A percentile compares a stretch with the other conserved stretches of the same genome.
phyloP scores from a whole-genome alignment of 2,888 invertebrate species.

The Hypsopygia costalis region DNA sequence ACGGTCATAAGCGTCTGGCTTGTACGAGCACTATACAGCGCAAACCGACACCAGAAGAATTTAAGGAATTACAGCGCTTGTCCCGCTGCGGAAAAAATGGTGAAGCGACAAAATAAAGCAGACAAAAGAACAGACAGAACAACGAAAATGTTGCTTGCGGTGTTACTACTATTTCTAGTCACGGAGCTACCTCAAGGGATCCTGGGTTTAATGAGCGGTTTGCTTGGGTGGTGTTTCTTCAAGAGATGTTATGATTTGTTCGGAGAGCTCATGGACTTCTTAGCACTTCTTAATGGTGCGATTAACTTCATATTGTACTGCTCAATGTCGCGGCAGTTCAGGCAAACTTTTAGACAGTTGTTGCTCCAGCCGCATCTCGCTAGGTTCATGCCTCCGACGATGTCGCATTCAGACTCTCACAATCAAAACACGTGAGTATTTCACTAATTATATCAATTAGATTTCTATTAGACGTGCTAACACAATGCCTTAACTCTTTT shows the following conservation, averaged over 20 bases:
- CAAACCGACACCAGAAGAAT: conserved; percentile 87
- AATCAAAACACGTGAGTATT: conserved; percentile 83
- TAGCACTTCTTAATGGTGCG: conserved; percentile 94
- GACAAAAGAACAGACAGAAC: conserved; percentile 92
- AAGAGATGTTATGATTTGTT: conserved; percentile 88
- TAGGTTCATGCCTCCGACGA: conserved; percentile 79
- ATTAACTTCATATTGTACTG: conserved; percentile 97
- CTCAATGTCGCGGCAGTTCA: conserved; percentile 95
- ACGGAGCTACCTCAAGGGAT: conserved; percentile 94
- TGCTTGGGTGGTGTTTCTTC: conserved; percentile 87
- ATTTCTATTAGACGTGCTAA: conserved; percentile 13
- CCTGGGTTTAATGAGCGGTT: conserved; percentile 85
- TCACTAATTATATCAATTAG: conserved; percentile 15
- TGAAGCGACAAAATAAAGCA: conserved; percentile 77
- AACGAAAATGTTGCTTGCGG: conserved; percentile 93
- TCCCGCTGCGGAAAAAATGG: conserved; percentile 67
- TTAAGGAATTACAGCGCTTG: conserved; percentile 83
- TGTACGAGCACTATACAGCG: conserved; percentile 86
- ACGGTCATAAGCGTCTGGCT: conserved; percentile 87
- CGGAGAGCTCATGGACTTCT: conserved; percentile 93
- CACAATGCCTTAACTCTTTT: neutral
- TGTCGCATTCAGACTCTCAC: conserved; percentile 82
- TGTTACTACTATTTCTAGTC: conserved; percentile 90
- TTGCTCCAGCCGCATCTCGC: conserved; percentile 84
- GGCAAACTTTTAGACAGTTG: conserved; percentile 87